Evolutionary conservation across 2,888 invertebrate genomes (phyloP).

Genomic region (Hanleya hanleyi): DNA sequence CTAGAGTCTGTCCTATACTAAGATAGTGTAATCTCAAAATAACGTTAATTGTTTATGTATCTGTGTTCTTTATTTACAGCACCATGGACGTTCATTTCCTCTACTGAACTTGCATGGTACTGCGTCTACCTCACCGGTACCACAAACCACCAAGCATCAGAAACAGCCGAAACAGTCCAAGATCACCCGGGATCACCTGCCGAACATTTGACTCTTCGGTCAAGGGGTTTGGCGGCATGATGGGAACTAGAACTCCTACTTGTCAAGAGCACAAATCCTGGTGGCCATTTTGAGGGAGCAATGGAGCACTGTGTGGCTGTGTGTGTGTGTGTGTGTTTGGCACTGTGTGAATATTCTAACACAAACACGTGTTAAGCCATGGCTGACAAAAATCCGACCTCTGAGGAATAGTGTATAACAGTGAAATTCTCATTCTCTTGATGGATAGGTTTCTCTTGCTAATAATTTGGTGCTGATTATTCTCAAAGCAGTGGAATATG

Average conservation of each 20-base stretch:
- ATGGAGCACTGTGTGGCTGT: background rate
- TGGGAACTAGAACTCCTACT: constrained; percentile 18
- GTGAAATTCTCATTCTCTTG: too few species aligned
- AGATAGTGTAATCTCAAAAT: too few species aligned
- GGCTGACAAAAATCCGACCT: too few species aligned
- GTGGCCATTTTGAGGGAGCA: constrained; percentile 3
- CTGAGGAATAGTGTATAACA: too few species aligned
- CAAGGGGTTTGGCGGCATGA: constrained; percentile 68
- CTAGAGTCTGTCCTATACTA: too few species aligned
- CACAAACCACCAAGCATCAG: constrained; percentile 47
- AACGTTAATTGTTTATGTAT: too few species aligned
- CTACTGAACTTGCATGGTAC: too few species aligned
- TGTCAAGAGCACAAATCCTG: constrained; percentile 2
- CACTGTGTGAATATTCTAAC: background rate
- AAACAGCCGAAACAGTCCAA: constrained; percentile 7
- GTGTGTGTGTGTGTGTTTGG: background rate
- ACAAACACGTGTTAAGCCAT: background rate
- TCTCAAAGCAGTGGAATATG: too few species aligned
- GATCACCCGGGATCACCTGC: constrained; percentile 44
- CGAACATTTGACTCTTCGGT: constrained; percentile 69
- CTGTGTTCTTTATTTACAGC: too few species aligned
- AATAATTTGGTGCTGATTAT: too few species aligned
- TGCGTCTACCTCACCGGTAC: constrained; percentile 56
- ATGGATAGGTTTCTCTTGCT: too few species aligned
- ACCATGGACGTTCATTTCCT: too few species aligned